Evolutionary conservation across 2,888 invertebrate genomes (phyloP).

Genomic region (Camponotus fellah): DNA sequence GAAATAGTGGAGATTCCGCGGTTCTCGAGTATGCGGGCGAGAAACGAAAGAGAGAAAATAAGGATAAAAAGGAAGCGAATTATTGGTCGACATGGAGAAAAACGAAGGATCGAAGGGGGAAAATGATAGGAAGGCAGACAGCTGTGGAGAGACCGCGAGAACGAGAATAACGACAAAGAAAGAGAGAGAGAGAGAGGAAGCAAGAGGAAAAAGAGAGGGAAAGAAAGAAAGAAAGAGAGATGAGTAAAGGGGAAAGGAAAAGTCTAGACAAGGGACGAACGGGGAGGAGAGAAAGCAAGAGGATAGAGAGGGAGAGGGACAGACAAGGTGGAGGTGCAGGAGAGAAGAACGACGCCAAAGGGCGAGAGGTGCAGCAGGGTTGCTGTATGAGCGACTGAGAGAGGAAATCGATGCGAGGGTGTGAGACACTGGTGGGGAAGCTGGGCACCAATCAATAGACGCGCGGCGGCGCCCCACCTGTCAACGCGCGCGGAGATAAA

Average conservation of each 20-base stretch:
- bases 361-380: conserved; percentile 33
- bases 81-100: conserved; percentile 58
- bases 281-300: conserved; percentile 1
- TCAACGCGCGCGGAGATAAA: conserved; percentile 75
- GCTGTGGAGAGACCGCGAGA: conserved; percentile 52
- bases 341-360: conserved; percentile 48
- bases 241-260: background rate
- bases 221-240: background rate
- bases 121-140: conserved; percentile 53
- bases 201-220: conserved; percentile 20
- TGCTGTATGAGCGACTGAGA: conserved; percentile 44
- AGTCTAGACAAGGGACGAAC: background rate
- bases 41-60: conserved; percentile 57
- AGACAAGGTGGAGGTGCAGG: conserved; percentile 29
- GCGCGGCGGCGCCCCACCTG: conserved; percentile 78
- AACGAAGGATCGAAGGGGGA: conserved; percentile 45
- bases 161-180: conserved; percentile 46
- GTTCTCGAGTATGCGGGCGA: conserved; percentile 56
- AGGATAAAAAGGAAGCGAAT: conserved; percentile 53
- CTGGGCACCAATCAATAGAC: conserved; percentile 77
- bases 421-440: conserved; percentile 72
- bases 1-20: conserved; percentile 57
- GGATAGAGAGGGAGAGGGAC: conserved; percentile 23
- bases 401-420: conserved; percentile 74
- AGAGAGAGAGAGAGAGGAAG: background rate